A percentile compares a stretch with the other conserved stretches of the same genome.
These are phyloP conservation scores for Brachystomella parvula DNA, from an alignment of 1,140 invertebrate species.

Conservation along the genomic window DNA sequence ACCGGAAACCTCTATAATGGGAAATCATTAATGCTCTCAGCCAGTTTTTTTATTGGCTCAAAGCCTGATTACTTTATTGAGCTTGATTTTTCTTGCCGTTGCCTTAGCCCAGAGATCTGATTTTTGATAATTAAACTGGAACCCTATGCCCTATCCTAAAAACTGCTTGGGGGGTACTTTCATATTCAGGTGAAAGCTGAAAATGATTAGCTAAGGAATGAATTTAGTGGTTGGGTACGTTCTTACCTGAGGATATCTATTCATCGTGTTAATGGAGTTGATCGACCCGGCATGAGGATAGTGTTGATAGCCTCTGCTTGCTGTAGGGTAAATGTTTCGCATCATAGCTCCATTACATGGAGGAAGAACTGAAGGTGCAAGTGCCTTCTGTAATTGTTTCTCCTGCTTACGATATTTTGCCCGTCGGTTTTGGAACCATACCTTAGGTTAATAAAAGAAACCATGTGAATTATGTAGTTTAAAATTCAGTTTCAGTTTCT, in stretches of 20 bases:
- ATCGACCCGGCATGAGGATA: slow-evolving; percentile 75
- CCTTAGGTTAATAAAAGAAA: no score
- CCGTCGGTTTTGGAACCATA: slow-evolving; percentile 96
- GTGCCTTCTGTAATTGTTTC: slow-evolving; percentile 91
- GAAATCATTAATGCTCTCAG: no score
- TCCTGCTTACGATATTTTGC: slow-evolving; percentile 98
- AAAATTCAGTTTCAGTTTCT: background rate
- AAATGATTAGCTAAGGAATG: no score
- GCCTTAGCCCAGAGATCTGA: no score
- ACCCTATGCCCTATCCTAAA: background rate
- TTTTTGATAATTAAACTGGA: no score
- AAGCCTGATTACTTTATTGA: no score
- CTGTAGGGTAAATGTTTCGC: slow-evolving; percentile 90
- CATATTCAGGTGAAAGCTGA: no score
- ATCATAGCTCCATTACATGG: slow-evolving; percentile 94
- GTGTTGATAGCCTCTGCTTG: slow-evolving; percentile 76
- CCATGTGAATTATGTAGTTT: background rate
- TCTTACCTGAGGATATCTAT: slow-evolving; percentile 84
- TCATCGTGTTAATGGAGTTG: slow-evolving; percentile 69
- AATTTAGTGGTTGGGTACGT: no score
- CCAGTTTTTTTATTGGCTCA: no score
- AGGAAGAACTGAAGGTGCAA: slow-evolving; percentile 73
- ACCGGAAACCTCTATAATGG: no score
- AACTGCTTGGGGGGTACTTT: no score
- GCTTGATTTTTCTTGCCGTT: no score